phyloP scores from a whole-genome alignment of 2,113 vertebrate genomes.

The Nannobrachium achirus region DNA sequence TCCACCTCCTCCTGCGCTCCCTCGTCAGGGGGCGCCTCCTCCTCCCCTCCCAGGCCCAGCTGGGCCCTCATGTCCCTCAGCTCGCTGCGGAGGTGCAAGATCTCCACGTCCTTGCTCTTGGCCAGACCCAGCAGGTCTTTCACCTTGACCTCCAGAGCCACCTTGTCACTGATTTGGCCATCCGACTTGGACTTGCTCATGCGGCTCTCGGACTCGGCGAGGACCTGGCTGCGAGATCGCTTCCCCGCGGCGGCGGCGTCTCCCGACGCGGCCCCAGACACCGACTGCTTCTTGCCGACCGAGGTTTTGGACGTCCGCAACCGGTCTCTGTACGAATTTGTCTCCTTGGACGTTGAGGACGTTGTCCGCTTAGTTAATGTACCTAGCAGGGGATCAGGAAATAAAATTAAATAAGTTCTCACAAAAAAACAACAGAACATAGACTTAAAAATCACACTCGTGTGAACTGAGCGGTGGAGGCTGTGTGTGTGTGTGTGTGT shows the following conservation, averaged over 20 bases:
- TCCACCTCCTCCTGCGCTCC: constrained; percentile 71
- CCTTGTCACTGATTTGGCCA: constrained; percentile 91
- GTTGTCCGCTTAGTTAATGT: constrained; percentile 82
- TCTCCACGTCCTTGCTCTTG: constrained; percentile 92
- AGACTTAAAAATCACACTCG: neutral
- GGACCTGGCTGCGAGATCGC: constrained; percentile 83
- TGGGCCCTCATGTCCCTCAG: constrained; percentile 89
- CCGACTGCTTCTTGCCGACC: constrained; percentile 84
- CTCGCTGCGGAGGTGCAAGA: constrained; percentile 87
- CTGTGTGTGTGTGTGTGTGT: too few species aligned
- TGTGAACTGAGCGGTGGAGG: too few species aligned
- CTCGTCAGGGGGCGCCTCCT: constrained; percentile 72
- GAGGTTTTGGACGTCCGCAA: constrained; percentile 85
- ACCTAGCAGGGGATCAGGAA: constrained; percentile 56
- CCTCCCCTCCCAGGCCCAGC: constrained; percentile 82
- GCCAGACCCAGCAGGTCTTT: constrained; percentile 90
- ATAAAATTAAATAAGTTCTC: neutral
- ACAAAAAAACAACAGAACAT: neutral
- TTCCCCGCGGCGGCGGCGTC: constrained; percentile 77
- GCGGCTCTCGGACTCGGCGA: constrained; percentile 81
- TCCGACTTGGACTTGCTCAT: constrained; percentile 97
- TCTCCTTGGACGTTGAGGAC: constrained; percentile 86
- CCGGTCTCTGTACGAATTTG: constrained; percentile 86
- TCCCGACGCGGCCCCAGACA: constrained; percentile 63
- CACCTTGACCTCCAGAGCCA: constrained; percentile 89